Evolutionary conservation across 2,888 invertebrate species (phyloP), one percentile per base, ranked within the genome.

Genomic region (Xestia xanthographa): DNA sequence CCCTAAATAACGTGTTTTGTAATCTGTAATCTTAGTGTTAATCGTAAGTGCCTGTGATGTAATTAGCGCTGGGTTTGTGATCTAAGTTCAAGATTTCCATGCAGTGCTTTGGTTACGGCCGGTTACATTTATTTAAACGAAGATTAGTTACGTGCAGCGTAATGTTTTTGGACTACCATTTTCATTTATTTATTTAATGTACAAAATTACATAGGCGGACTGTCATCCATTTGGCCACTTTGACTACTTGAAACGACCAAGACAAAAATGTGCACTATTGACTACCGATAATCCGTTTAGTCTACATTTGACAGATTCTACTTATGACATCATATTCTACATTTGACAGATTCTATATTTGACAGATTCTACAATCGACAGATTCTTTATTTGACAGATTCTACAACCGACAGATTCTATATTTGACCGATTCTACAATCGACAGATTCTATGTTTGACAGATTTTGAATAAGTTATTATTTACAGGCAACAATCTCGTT

Each of bases 1-100:
- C 84, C 87, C 74, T 77, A 45, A 45, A 56, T 65, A 50, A 72
- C 41, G 66, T 72, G 26, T 66, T 17, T 43, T 71, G 29, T 77
- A 69, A 65, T 60, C 38, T 72, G 29, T 29, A 76, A 76, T 80
- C 72, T 71, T 45, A 12, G 26, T 17, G 56, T 38, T 73, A 43
- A 76, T 76, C 60, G 53, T 62, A 22, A 48, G 66, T 45, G 17
- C 48, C 56, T n/a, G 66, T 66, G 45, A 70, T 34, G 67, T 66
- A 76, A 80, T 80, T 73, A 72, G 58, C 72, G 70, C 70, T 29
- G 5, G n/a, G 22, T 63, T 66, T 66, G 72, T 65, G 26, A 68
- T 62, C 66, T 72, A 53, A 22, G 41, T 62, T 50, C 20, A n/a
- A 67, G 80, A 58, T 75, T 58, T 34, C 9, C n/a, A 22, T 43